These are phyloP conservation scores for Nesoenas mayeri DNA, from an alignment of 2,113 vertebrate species.

Conservation along the genomic window DNA sequence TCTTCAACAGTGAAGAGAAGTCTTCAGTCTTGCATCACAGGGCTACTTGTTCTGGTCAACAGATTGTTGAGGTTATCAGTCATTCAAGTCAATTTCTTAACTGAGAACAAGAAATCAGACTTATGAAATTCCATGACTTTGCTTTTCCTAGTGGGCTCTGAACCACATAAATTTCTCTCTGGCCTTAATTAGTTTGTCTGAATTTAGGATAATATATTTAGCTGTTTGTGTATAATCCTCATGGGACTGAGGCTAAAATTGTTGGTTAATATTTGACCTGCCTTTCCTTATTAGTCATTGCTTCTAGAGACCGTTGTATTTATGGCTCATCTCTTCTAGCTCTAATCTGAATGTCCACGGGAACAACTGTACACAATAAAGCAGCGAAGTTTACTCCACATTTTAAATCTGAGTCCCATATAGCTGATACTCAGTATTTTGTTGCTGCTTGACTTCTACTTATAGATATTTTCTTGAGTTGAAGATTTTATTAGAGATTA, in stretches of 20 bases:
- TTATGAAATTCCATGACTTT: neutral
- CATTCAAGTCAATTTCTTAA: neutral
- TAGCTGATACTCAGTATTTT: neutral
- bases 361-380: neutral
- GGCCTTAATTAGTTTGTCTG: conserved; percentile 6
- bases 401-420: neutral
- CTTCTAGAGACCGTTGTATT: neutral
- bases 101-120: neutral
- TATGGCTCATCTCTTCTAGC: neutral
- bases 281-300: conserved; percentile 11
- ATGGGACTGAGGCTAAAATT: neutral
- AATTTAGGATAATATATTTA: conserved; percentile 24
- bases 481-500: neutral
- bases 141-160: neutral
- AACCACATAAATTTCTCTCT: neutral
- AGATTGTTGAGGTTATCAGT: neutral
- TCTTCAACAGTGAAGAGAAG: neutral
- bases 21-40: neutral
- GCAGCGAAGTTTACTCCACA: neutral
- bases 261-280: conserved; percentile 30
- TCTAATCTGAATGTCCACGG: neutral
- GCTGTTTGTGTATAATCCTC: neutral
- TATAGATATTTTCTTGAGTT: neutral
- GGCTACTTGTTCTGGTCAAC: neutral
- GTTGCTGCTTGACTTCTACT: neutral